These are phyloP conservation scores for Chinchilla lanigera DNA, from an alignment of 2,113 vertebrate genomes.

Conservation along the genomic window DNA sequence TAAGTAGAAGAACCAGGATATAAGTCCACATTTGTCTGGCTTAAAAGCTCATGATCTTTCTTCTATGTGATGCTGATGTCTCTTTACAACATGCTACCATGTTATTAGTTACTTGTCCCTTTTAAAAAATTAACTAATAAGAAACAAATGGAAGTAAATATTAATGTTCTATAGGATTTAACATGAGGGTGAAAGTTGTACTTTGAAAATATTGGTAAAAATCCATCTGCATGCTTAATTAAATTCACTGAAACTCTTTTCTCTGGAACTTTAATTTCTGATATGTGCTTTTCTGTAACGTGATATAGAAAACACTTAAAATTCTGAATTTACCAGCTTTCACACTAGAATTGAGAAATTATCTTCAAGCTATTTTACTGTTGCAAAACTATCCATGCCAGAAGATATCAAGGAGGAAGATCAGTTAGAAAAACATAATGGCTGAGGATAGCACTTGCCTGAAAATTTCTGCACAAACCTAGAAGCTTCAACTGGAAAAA, in stretches of 20 bases:
- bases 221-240: not conserved
- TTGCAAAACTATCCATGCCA: slow-evolving; percentile 48
- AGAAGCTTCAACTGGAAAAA: not conserved
- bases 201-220: not conserved
- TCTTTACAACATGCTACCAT: not conserved
- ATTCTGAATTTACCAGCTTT: slow-evolving; percentile 36
- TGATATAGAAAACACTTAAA: slow-evolving; percentile 22
- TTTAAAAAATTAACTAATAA: not conserved
- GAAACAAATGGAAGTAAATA: not conserved
- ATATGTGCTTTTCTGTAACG: slow-evolving; percentile 16
- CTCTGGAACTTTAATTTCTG: slow-evolving; percentile 3
- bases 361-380: not conserved
- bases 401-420: slow-evolving; percentile 6
- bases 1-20: not conserved
- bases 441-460: not conserved
- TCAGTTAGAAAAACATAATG: not conserved
- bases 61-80: not conserved
- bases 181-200: not conserved
- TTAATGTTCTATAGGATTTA: not conserved
- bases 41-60: not conserved
- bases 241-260: not conserved
- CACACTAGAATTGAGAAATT: slow-evolving; percentile 50
- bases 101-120: not conserved
- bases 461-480: not conserved
- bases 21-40: not conserved